A percentile compares a stretch with the other conserved stretches of the same genome.
Conservation (phyloP, 2,113 vertebrate species). For the Ramphastos sulfuratus region DNA sequence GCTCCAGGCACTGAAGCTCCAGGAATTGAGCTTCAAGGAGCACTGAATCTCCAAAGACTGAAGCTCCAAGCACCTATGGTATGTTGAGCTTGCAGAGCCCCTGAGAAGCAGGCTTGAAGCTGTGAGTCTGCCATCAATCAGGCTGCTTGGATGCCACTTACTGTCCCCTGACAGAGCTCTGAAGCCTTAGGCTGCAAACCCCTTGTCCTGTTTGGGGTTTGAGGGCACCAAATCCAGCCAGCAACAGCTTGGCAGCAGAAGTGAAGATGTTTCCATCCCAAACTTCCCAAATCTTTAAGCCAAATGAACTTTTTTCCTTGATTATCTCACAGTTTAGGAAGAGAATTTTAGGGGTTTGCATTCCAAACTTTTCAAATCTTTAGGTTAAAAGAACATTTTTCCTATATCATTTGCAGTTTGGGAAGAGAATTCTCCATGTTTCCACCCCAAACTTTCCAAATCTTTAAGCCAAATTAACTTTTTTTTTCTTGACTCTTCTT, state of each 20-base stretch:
- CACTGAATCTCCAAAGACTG: too few relatives aligned
- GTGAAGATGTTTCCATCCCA: neutral
- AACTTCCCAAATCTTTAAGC: neutral
- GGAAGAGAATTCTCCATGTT: too few relatives aligned
- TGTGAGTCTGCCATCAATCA: neutral
- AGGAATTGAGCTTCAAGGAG: too few relatives aligned
- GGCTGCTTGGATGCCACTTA: rapidly evolving
- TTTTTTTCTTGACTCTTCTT: neutral
- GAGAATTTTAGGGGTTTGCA: too few relatives aligned
- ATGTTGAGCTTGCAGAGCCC: neutral
- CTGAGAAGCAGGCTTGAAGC: neutral
- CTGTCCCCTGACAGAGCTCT: neutral
- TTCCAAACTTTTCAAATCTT: too few relatives aligned
- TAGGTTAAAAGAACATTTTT: too few relatives aligned
- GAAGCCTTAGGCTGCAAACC: neutral
- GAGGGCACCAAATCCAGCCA: neutral
- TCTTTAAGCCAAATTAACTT: too few relatives aligned
- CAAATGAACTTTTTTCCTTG: neutral
- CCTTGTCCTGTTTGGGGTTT: neutral
- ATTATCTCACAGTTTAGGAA: too few relatives aligned
- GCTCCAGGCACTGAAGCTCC: too few relatives aligned
- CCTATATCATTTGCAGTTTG: too few relatives aligned
- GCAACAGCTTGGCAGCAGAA: neutral
- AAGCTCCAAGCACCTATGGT: neutral
- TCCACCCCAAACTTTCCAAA: too few relatives aligned